These are phyloP conservation scores for Nasua narica DNA, from an alignment of 2,797 vertebrate genomes.

Conservation along the genomic window DNA sequence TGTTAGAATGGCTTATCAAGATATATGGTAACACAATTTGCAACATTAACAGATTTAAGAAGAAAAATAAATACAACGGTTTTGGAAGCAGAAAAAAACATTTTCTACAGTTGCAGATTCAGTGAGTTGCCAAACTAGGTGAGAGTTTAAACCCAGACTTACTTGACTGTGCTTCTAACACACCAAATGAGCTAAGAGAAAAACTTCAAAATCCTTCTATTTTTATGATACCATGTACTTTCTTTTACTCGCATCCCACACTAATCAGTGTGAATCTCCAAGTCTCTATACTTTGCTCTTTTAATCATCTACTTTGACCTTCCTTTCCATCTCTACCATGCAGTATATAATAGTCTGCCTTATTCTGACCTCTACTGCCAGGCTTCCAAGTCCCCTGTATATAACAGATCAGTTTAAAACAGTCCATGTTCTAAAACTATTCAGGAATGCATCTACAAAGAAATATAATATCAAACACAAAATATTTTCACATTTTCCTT, in stretches of 20 bases:
- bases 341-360: not conserved
- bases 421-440: not conserved
- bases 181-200: not conserved
- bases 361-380: not conserved
- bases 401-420: not conserved
- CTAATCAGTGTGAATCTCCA: not conserved
- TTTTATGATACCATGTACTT: not conserved
- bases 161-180: not conserved
- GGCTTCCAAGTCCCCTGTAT: not conserved
- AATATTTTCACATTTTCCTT: not conserved
- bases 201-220: not conserved
- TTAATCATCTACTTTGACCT: not conserved
- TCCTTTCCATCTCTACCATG: not conserved
- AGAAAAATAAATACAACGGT: not conserved
- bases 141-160: not conserved
- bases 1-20: not conserved
- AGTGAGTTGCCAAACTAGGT: accelerated
- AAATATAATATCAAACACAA: not conserved
- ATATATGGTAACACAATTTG: not conserved
- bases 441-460: not conserved
- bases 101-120: not conserved
- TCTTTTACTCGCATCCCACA: not conserved
- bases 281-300: not conserved
- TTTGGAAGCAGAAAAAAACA: accelerated
- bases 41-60: not conserved